Evolutionary conservation across 2,797 vertebrate species (phyloP).

Genomic region (Synanceia verrucosa): DNA sequence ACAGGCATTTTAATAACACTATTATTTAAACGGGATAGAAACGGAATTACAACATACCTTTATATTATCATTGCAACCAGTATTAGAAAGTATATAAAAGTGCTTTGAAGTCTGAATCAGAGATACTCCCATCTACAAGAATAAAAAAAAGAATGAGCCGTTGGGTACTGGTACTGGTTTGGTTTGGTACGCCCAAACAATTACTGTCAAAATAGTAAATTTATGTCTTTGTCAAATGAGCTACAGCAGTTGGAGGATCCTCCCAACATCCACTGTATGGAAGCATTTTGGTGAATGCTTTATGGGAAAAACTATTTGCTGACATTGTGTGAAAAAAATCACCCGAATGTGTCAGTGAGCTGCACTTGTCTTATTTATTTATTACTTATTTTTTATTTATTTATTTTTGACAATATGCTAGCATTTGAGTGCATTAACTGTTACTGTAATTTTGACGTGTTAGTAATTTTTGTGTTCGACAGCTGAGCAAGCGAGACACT

Average conservation of each 20-base stretch:
- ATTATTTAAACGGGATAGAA: slow-evolving; percentile 21
- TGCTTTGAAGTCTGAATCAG: slow-evolving; percentile 11
- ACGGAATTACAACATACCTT: slow-evolving; percentile 14
- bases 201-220: neutral
- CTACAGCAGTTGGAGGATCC: neutral
- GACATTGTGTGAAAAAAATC: too few relatives aligned
- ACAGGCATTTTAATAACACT: slow-evolving; percentile 29
- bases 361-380: too few relatives aligned
- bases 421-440: neutral
- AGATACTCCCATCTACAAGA: neutral
- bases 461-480: slow-evolving; percentile 64
- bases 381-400: neutral
- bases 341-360: neutral
- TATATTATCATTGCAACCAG: neutral
- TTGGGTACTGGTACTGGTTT: neutral
- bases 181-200: neutral
- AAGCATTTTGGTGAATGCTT: too few relatives aligned
- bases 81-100: neutral
- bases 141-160: too few relatives aligned
- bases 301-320: neutral
- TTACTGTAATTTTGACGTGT: slow-evolving; percentile 40
- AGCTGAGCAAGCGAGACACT: slow-evolving; percentile 50
- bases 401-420: neutral
- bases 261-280: neutral
- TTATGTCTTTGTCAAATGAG: neutral